A percentile compares a stretch with the other conserved stretches of the same genome.
phyloP scores from a whole-genome alignment of 2,888 invertebrate species.

The Rhodophaea formosa region DNA sequence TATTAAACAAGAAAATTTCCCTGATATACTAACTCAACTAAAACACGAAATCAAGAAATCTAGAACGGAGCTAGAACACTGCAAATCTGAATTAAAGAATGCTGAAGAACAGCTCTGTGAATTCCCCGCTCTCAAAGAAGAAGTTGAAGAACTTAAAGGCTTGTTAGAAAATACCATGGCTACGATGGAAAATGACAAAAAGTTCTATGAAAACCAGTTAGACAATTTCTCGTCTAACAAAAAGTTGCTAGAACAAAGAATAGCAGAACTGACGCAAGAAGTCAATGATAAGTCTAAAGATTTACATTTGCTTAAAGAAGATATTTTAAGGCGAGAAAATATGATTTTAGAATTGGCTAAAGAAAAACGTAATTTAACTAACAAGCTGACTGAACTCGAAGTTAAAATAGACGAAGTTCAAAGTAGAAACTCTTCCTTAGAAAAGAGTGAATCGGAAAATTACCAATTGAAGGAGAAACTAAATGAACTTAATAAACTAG shows the following conservation, averaged over 20 bases:
- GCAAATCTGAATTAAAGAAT: constrained; percentile 75
- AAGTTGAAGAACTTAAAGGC: constrained; percentile 71
- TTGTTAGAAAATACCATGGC: constrained; percentile 74
- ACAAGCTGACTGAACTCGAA: constrained; percentile 70
- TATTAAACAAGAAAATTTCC: constrained; percentile 66
- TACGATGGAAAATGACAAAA: constrained; percentile 77
- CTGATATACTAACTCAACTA: constrained; percentile 67
- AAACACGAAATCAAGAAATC: constrained; percentile 81
- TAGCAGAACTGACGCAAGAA: constrained; percentile 80
- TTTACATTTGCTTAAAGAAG: constrained; percentile 77
- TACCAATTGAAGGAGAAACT: constrained; percentile 74
- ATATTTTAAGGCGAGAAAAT: constrained; percentile 79
- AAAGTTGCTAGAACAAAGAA: constrained; percentile 75
- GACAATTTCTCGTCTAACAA: constrained; percentile 78
- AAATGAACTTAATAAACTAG: constrained; percentile 70
- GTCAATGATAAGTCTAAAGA: constrained; percentile 77
- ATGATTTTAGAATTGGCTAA: constrained; percentile 81
- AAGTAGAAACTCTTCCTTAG: constrained; percentile 60
- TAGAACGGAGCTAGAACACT: constrained; percentile 76
- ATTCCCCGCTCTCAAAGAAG: constrained; percentile 73
- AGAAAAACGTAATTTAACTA: constrained; percentile 79
- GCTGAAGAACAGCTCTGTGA: constrained; percentile 79
- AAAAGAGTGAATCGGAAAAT: constrained; percentile 64
- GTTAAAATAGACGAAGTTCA: constrained; percentile 74
- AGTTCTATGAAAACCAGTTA: constrained; percentile 79